Evolutionary conservation across 2,888 invertebrate species (phyloP), one percentile per base, ranked within the genome.

Genomic region (Tillus elongatus): DNA sequence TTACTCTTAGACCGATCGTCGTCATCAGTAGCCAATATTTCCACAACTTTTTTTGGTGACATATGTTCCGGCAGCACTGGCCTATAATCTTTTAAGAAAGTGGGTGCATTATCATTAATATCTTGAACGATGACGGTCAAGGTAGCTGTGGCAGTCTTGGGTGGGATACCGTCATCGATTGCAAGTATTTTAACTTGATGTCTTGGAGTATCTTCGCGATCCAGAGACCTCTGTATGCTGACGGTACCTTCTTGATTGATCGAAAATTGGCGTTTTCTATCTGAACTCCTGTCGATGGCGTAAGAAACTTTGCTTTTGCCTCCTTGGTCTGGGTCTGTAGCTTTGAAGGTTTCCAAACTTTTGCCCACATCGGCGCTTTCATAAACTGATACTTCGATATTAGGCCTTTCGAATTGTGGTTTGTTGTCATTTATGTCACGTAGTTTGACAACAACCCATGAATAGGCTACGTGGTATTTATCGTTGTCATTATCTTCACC

Each of bases 401-500:
- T 91, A 31, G 93, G 88, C 46, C 84, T 77, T 57, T 93, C 91
- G 62, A 91, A 95, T 57, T 86, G 85, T 3, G 96, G 96, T 63
- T 90, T 89, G 72, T 96, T 96, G 73, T 97, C 96, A 70, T 97
- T 97, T 52, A 89, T 89, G 64, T 97, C 97, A 42, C 88, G 76
- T 41, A 98, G 72, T 58, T 85, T 87, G 15, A 95, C 90, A 44
- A 87, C 86, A 39, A 95, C 91, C 87, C 90, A 91, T 1, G 93
- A 91, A 66, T 90, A 90, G 42, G 93, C 93, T 46, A 93, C 90
- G 69, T 95, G 93, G 61, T 93, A 89, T 64, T 95, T 95, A 66
- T 98, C 97, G 66, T 90, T 89, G 68, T 90, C 90, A 59, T 90
- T 90, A 60, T 91, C 90, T 69, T 91, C 91, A 15, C 90, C 91